phyloP scores from a whole-genome alignment of 2,113 vertebrate genomes.

The Muntiacus muntjak region DNA sequence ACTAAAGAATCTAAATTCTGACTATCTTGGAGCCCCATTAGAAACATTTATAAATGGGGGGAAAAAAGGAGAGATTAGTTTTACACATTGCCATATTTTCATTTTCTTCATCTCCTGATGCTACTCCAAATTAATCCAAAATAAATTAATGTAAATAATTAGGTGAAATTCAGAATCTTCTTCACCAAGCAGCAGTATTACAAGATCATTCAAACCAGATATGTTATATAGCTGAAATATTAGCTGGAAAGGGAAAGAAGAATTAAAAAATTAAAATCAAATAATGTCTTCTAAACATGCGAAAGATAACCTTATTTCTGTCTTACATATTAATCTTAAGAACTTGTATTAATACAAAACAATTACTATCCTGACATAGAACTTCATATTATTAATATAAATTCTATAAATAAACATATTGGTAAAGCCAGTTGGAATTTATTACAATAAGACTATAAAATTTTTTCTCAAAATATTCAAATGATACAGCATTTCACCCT shows the following conservation, averaged over 20 bases:
- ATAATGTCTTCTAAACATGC: neutral
- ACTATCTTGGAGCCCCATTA: neutral
- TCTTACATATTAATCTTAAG: neutral
- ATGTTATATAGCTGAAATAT: neutral
- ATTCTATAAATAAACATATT: neutral
- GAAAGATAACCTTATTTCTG: neutral
- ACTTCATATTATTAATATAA: neutral
- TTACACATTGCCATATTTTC: neutral
- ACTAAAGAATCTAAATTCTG: neutral
- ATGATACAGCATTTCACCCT: neutral
- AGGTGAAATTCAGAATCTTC: neutral
- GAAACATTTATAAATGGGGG: neutral
- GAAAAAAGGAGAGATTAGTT: neutral
- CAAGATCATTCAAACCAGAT: neutral
- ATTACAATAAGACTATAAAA: neutral
- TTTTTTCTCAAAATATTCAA: constrained; percentile 29
- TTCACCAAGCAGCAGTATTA: neutral
- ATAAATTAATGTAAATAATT: neutral
- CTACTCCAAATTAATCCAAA: neutral
- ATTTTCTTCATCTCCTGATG: neutral
- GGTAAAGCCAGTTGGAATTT: neutral
- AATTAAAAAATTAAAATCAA: neutral
- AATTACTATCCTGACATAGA: neutral
- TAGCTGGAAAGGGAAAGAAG: neutral
- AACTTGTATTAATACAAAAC: neutral